phyloP scores from a whole-genome alignment of 2,113 vertebrate species.

The Azemiops feae region DNA sequence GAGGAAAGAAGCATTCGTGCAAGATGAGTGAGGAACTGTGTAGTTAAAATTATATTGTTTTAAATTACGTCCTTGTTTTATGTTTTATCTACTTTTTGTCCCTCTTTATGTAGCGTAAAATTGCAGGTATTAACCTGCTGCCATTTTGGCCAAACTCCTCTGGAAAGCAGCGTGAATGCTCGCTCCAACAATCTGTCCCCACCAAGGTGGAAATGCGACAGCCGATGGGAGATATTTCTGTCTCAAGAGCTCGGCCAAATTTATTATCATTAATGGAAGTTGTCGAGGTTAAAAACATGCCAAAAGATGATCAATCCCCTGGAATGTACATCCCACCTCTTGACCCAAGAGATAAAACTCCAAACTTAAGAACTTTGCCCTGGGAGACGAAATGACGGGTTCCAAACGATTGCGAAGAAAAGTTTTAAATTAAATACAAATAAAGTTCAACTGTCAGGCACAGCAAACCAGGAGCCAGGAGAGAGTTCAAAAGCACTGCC shows the following conservation, averaged over 20 bases:
- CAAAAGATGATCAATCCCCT: constrained; percentile 4
- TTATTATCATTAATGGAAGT: constrained; percentile 22
- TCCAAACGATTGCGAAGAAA: background rate
- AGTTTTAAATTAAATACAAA: background rate
- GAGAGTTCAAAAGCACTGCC: background rate
- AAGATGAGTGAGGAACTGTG: constrained; percentile 54
- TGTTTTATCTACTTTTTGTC: constrained; percentile 63
- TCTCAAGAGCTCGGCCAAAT: constrained; percentile 17
- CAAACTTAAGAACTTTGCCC: background rate
- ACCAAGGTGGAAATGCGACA: constrained; percentile 18
- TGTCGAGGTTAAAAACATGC: background rate
- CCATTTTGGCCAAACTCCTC: constrained; percentile 56
- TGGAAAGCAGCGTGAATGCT: constrained; percentile 46
- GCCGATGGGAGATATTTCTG: background rate
- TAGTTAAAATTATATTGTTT: constrained; percentile 70
- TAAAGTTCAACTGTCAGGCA: background rate
- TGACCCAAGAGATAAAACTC: background rate
- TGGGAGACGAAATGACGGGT: background rate
- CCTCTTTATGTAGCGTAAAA: constrained; percentile 71
- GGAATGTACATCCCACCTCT: background rate
- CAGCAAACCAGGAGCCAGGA: background rate
- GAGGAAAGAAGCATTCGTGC: constrained; percentile 58
- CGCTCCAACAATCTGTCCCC: constrained; percentile 39
- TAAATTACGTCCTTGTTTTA: constrained; percentile 70
- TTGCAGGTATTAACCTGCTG: constrained; percentile 66